These are phyloP conservation scores for Bufotes viridis DNA, from an alignment of 2,797 vertebrate species.

Conservation along the genomic window DNA sequence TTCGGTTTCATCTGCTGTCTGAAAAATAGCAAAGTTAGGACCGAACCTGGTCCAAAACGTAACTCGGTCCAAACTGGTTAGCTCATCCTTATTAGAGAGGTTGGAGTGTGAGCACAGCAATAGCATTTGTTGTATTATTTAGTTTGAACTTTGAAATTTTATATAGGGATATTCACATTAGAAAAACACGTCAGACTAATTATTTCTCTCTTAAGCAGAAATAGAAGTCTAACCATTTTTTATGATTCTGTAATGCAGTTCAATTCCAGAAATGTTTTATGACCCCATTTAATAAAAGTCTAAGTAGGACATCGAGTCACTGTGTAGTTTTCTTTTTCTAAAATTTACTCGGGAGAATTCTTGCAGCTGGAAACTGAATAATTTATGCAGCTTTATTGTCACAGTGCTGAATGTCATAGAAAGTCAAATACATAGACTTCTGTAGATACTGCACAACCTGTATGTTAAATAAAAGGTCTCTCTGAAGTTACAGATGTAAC, in stretches of 20 bases:
- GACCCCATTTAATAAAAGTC: slow-evolving; percentile 5
- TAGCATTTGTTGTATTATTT: not conserved
- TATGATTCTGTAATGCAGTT: not conserved
- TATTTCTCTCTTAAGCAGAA: slow-evolving; percentile 1
- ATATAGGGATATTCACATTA: not conserved
- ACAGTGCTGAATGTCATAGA: slow-evolving; percentile 26
- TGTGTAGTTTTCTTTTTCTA: slow-evolving; percentile 1
- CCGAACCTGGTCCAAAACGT: no score
- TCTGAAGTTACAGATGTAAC: not conserved
- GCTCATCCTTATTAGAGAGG: no score
- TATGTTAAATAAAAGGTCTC: not conserved
- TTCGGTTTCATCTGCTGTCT: no score
- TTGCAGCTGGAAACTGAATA: slow-evolving; percentile 35
- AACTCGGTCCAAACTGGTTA: no score
- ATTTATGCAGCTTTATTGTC: slow-evolving; percentile 35
- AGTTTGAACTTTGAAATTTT: not conserved
- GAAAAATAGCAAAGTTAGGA: no score
- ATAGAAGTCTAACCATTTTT: not conserved
- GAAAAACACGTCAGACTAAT: not conserved
- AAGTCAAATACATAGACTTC: slow-evolving; percentile 2
- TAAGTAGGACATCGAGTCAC: slow-evolving; percentile 16
- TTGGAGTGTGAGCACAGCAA: not conserved
- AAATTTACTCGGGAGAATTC: slow-evolving; percentile 9
- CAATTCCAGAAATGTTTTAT: slow-evolving; percentile 10
- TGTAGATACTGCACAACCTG: not conserved